Conservation (phyloP, 2,113 vertebrate genomes). For the Clarias magur region DNA sequence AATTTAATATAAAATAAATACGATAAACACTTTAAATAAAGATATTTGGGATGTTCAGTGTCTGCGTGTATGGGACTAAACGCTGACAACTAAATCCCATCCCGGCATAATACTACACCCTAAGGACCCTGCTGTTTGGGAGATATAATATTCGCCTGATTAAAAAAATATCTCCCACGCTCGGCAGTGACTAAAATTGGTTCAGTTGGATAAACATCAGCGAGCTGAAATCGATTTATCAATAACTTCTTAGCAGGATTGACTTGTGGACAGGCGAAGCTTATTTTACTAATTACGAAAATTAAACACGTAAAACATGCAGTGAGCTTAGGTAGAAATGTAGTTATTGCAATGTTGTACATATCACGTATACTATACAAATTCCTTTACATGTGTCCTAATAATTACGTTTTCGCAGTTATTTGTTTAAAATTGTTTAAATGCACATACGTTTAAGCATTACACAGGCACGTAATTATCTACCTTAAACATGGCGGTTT, state of each 20-base stretch:
- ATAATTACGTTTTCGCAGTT: neutral
- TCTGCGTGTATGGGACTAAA: neutral
- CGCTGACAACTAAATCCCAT: neutral
- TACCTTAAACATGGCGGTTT: neutral
- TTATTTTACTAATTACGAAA: neutral
- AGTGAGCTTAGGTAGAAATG: neutral
- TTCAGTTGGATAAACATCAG: too few relatives aligned
- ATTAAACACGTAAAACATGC: neutral
- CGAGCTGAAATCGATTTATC: neutral
- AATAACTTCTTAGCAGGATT: neutral
- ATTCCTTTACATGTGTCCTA: neutral
- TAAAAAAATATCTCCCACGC: neutral
- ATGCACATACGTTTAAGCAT: neutral
- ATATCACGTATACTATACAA: too few relatives aligned
- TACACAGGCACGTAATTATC: neutral
- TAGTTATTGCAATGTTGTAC: too few relatives aligned
- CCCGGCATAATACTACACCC: neutral
- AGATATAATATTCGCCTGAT: neutral
- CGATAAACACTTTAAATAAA: neutral
- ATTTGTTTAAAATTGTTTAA: neutral
- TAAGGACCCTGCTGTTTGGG: neutral
- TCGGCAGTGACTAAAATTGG: neutral
- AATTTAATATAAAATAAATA: neutral
- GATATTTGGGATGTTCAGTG: rapidly evolving
- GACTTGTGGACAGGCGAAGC: neutral